Evolutionary conservation across 2,113 vertebrate species (phyloP).

Genomic region (Eulacestoma nigropectus): DNA sequence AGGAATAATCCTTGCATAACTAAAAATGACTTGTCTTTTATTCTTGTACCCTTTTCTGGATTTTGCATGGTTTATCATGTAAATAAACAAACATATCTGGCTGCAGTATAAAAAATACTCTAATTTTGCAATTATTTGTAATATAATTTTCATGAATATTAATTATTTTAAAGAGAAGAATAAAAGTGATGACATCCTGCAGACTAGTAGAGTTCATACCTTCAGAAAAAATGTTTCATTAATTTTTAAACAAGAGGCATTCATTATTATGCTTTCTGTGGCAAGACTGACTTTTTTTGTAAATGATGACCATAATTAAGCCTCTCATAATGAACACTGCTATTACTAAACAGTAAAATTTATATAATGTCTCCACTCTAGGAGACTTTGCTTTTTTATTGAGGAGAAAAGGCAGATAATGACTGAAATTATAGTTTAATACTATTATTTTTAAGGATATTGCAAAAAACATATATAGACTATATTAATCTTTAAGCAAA

Average conservation of each 20-base stretch:
- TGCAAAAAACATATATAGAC: not conserved
- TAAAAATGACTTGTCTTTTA: not conserved
- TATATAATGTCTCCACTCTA: constrained; percentile 58
- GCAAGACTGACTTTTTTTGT: constrained; percentile 56
- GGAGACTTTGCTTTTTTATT: constrained; percentile 60
- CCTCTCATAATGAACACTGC: constrained; percentile 67
- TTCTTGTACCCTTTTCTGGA: not conserved
- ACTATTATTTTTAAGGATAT: constrained; percentile 9
- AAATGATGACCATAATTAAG: constrained; percentile 75
- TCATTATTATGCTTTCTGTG: constrained; percentile 71
- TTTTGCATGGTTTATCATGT: constrained; percentile 1
- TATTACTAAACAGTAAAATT: constrained; percentile 71
- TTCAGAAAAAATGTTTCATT: constrained; percentile 53
- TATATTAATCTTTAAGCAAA: constrained; percentile 10
- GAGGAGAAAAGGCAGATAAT: constrained; percentile 49
- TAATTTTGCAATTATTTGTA: constrained; percentile 53
- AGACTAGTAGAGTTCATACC: constrained; percentile 23
- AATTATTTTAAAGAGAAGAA: constrained; percentile 57
- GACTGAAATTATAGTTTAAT: constrained; percentile 11
- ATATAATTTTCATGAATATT: constrained; percentile 64
- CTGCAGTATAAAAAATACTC: not conserved
- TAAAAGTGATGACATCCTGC: constrained; percentile 32
- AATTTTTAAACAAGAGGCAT: constrained; percentile 70
- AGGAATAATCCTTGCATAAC: not conserved
- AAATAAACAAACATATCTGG: constrained; percentile 51